phyloP scores from a whole-genome alignment of 2,113 vertebrate species.

The Marcusenius ussheri region DNA sequence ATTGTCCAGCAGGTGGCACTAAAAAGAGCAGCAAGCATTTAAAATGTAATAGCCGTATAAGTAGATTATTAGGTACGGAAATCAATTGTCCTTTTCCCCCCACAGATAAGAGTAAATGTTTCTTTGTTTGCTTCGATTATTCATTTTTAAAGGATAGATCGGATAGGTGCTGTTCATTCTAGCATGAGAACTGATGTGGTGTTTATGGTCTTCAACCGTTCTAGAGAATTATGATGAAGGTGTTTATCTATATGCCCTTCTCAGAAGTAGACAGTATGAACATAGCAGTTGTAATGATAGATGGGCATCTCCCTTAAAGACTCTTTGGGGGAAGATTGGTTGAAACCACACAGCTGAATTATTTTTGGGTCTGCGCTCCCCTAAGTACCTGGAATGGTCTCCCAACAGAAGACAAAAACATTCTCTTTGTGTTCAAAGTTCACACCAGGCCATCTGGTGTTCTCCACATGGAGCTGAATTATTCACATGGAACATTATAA shows the following conservation, averaged over 20 bases:
- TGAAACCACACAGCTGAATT: neutral
- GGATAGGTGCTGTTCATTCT: neutral
- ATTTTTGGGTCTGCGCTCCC: conserved; percentile 1
- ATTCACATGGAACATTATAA: conserved; percentile 50
- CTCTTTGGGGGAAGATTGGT: neutral
- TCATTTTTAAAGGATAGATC: conserved; percentile 13
- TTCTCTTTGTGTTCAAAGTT: conserved; percentile 53
- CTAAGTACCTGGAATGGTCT: conserved; percentile 18
- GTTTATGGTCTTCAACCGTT: neutral
- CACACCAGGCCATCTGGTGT: conserved; percentile 59
- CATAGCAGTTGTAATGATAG: neutral
- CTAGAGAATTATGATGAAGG: neutral
- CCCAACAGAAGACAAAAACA: conserved; percentile 36
- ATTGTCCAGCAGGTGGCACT: conserved; percentile 59
- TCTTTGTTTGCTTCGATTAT: neutral
- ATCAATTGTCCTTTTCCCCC: neutral
- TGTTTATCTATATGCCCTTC: conserved; percentile 4
- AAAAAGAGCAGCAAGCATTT: conserved; percentile 27
- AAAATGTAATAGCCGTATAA: neutral
- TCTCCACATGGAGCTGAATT: conserved; percentile 49
- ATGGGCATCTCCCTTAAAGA: neutral
- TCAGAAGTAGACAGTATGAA: neutral
- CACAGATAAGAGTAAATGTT: neutral
- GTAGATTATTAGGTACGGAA: neutral
- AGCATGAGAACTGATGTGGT: neutral